Evolutionary conservation across 2,113 vertebrate species (phyloP).

Genomic region (Lepidothrix coronata): DNA sequence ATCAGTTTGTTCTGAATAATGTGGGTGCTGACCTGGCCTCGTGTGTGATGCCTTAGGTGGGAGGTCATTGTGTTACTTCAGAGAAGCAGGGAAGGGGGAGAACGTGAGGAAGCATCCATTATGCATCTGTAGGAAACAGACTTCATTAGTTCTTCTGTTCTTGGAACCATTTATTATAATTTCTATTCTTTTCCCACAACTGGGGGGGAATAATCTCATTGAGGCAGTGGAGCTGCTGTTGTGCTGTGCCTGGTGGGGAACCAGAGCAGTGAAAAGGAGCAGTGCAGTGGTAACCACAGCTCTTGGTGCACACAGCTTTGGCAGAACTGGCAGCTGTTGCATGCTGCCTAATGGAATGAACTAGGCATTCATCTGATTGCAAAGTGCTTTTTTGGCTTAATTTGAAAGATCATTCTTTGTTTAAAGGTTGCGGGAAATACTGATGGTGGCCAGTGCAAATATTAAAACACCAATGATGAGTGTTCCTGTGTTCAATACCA

Average conservation of each 20-base stretch:
- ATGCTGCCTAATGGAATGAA: background rate
- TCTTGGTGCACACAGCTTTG: background rate
- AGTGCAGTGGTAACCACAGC: background rate
- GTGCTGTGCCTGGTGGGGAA: background rate
- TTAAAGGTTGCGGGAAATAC: constrained; percentile 89
- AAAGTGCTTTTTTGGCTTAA: background rate
- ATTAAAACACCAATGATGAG: constrained; percentile 98
- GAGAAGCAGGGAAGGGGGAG: background rate
- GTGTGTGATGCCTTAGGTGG: background rate
- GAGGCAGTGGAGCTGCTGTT: background rate
- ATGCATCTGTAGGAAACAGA: background rate
- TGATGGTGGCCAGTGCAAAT: constrained; percentile 89
- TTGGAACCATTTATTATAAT: background rate
- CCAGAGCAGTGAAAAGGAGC: background rate
- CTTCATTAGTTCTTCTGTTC: background rate
- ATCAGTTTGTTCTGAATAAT: background rate
- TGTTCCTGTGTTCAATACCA: constrained; percentile 86
- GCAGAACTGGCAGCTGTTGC: background rate
- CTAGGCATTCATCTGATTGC: background rate
- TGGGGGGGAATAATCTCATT: background rate
- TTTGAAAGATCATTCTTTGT: background rate
- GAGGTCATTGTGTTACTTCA: background rate
- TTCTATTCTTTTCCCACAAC: background rate
- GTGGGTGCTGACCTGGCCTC: background rate
- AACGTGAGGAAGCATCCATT: background rate